Percentiles rank a stretch among this genome's conserved stretches.
Conservation (phyloP, 2,888 invertebrate genomes). For the Brenthis daphne region DNA sequence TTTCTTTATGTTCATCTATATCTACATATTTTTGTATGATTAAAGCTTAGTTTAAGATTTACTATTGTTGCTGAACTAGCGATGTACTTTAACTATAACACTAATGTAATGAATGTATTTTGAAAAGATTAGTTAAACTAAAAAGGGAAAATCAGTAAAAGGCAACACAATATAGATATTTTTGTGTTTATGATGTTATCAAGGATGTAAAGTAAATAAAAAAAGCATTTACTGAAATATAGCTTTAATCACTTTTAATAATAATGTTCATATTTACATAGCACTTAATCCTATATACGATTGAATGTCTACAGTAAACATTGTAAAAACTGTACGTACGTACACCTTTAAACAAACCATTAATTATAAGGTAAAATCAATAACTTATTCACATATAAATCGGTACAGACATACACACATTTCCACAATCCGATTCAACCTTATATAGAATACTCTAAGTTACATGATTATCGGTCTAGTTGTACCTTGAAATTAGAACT, state of each 20-base stretch:
- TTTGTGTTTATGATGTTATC: too few species aligned
- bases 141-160: too few species aligned
- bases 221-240: slow-evolving; percentile 69
- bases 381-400: slow-evolving; percentile 27
- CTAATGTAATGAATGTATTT: too few species aligned
- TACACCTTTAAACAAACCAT: slow-evolving; percentile 28
- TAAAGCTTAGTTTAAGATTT: too few species aligned
- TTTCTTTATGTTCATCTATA: too few species aligned
- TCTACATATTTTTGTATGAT: too few species aligned
- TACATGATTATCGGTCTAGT: slow-evolving; percentile 6
- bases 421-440: background rate
- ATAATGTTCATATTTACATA: slow-evolving; percentile 70
- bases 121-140: too few species aligned
- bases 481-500: background rate
- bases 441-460: slow-evolving; percentile 3
- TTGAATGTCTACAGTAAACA: slow-evolving; percentile 75
- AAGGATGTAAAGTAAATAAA: slow-evolving; percentile 37
- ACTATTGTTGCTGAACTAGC: too few species aligned
- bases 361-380: slow-evolving; percentile 12
- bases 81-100: too few species aligned
- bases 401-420: background rate
- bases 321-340: slow-evolving; percentile 61
- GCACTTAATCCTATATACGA: slow-evolving; percentile 74
- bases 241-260: slow-evolving; percentile 80
- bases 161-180: too few species aligned